These are phyloP conservation scores for Myotis davidii DNA, from an alignment of 2,113 vertebrate genomes.

Conservation along the genomic window DNA sequence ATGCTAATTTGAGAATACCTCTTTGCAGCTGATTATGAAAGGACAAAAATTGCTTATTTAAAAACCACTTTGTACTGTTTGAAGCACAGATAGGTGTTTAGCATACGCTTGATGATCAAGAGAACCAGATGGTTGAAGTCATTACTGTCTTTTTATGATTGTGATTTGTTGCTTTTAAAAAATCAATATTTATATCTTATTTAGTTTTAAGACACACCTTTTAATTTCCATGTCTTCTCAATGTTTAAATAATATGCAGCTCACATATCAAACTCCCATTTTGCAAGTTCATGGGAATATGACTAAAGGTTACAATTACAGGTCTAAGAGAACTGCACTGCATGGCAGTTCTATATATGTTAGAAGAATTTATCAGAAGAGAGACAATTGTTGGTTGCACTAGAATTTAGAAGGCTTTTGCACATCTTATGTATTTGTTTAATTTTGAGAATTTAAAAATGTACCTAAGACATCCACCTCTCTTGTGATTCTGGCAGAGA, in stretches of 20 bases:
- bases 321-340: not conserved
- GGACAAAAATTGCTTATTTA: conserved; percentile 28
- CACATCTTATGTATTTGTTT: not conserved
- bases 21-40: conserved; percentile 25
- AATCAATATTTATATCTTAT: conserved; percentile 29
- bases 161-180: conserved; percentile 34
- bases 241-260: conserved; percentile 15
- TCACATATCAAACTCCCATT: not conserved
- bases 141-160: conserved; percentile 21
- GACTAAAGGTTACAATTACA: conserved; percentile 1
- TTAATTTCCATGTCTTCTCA: conserved; percentile 27
- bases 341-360: not conserved
- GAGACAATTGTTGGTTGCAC: not conserved
- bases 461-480: not conserved
- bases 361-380: conserved; percentile 39
- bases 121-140: conserved; percentile 17
- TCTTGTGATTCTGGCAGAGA: not conserved
- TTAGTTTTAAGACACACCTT: conserved; percentile 16
- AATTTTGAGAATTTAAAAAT: conserved; percentile 27
- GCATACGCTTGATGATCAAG: not conserved
- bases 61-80: conserved; percentile 16
- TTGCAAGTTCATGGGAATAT: conserved; percentile 10
- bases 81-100: not conserved
- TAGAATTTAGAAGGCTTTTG: conserved; percentile 41
- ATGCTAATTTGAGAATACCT: conserved; percentile 28